A percentile compares a stretch with the other conserved stretches of the same genome.
Conservation (phyloP, 2,888 invertebrate genomes). For the Xestia ashworthii region DNA sequence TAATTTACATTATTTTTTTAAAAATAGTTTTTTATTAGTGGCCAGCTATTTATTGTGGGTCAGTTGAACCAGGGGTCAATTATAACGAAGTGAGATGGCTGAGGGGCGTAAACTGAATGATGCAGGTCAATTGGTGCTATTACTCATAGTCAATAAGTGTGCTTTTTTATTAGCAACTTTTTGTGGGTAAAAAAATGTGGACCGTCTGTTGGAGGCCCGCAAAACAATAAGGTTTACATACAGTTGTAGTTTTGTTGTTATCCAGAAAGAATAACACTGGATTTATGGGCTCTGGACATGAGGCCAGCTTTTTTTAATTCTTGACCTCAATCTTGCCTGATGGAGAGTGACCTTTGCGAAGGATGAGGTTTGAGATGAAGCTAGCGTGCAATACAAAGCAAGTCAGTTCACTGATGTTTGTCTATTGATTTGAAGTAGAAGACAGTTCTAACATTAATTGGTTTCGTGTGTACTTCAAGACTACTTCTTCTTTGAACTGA, state of each 20-base stretch:
- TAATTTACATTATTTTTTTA: constrained; percentile 24
- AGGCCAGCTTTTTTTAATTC: neutral
- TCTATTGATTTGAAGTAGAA: too few species aligned
- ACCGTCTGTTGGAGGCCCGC: neutral
- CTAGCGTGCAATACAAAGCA: neutral
- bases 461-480: too few species aligned
- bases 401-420: neutral
- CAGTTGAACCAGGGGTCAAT: constrained; percentile 63
- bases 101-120: constrained; percentile 66
- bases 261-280: neutral
- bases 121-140: constrained; percentile 54
- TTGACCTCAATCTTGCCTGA: neutral
- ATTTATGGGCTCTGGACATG: neutral
- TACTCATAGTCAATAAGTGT: constrained; percentile 42
- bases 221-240: neutral
- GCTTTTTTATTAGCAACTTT: constrained; percentile 10
- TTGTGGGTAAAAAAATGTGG: neutral
- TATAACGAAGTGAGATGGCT: constrained; percentile 56
- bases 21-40: constrained; percentile 43
- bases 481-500: too few species aligned
- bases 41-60: constrained; percentile 43
- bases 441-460: too few species aligned
- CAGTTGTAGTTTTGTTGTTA: constrained; percentile 10
- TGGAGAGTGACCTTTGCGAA: neutral
- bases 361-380: neutral